Percentiles rank a stretch among this genome's conserved stretches.
Evolutionary conservation across 2,797 vertebrate species (phyloP).

Genomic region (Schizopygopsis pylzovi): DNA sequence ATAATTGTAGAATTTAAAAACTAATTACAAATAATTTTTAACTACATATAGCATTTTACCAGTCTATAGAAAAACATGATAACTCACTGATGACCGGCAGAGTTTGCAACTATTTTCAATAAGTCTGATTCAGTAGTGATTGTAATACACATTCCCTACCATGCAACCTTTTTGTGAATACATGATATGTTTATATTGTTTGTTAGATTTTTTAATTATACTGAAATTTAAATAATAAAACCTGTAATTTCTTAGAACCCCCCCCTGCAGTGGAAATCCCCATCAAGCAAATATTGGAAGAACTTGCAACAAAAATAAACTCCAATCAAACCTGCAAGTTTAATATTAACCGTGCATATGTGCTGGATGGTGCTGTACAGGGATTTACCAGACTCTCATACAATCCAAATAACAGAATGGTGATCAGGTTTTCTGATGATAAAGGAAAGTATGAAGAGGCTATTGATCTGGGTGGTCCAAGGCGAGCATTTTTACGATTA

Average conservation of each 20-base stretch:
- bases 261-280: background rate
- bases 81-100: background rate
- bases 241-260: background rate
- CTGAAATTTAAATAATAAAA: constrained; percentile 7
- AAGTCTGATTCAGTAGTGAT: no score
- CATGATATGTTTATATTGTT: background rate
- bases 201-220: background rate
- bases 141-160: no score
- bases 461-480: constrained; percentile 35
- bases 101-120: no score
- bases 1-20: no score
- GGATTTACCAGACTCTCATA: constrained; percentile 44
- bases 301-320: constrained; percentile 32
- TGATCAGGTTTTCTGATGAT: constrained; percentile 46
- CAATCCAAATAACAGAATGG: constrained; percentile 31
- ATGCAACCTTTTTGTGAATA: no score
- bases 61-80: no score
- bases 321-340: constrained; percentile 32
- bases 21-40: no score
- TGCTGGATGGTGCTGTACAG: constrained; percentile 32
- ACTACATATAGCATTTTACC: no score
- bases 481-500: constrained; percentile 13
- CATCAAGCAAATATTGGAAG: constrained; percentile 11
- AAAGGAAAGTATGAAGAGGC: constrained; percentile 37
- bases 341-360: constrained; percentile 35